These are phyloP conservation scores for Neotoma lepida DNA, from an alignment of 2,113 vertebrate species.

Conservation along the genomic window DNA sequence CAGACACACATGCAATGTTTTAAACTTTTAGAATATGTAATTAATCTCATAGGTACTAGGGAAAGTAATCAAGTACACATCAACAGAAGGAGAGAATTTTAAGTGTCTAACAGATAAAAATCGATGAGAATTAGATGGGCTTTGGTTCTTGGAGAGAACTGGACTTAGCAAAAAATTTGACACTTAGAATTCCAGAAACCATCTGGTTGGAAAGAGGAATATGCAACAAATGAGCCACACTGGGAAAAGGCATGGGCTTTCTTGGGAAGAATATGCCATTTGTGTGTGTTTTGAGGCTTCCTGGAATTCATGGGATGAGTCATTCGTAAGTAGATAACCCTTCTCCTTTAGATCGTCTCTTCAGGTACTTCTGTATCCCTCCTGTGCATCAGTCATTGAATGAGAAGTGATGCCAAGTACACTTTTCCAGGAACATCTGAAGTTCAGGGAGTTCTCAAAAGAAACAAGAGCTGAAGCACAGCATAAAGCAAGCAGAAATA, in stretches of 20 bases:
- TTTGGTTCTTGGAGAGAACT: neutral
- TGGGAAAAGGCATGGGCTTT: neutral
- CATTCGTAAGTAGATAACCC: neutral
- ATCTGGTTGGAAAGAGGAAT: neutral
- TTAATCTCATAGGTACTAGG: neutral
- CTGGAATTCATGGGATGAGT: neutral
- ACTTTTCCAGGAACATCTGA: neutral
- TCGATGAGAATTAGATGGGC: neutral
- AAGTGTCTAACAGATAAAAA: neutral
- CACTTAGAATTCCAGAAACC: slow-evolving; percentile 3
- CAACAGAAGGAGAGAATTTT: neutral
- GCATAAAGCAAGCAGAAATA: neutral
- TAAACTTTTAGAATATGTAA: slow-evolving; percentile 3
- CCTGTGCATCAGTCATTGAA: neutral
- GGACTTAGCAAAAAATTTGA: neutral
- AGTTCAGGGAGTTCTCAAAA: neutral
- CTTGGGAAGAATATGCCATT: neutral
- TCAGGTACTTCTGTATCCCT: neutral
- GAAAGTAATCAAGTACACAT: neutral
- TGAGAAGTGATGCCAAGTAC: neutral
- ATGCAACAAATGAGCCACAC: neutral
- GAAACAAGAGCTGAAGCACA: neutral
- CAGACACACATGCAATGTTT: neutral
- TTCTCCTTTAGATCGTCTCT: neutral
- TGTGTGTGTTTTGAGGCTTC: neutral